Evolutionary conservation across 2,888 invertebrate genomes (phyloP), one percentile per base, ranked within the genome.

Genomic region (Dicyrtomina minuta): DNA sequence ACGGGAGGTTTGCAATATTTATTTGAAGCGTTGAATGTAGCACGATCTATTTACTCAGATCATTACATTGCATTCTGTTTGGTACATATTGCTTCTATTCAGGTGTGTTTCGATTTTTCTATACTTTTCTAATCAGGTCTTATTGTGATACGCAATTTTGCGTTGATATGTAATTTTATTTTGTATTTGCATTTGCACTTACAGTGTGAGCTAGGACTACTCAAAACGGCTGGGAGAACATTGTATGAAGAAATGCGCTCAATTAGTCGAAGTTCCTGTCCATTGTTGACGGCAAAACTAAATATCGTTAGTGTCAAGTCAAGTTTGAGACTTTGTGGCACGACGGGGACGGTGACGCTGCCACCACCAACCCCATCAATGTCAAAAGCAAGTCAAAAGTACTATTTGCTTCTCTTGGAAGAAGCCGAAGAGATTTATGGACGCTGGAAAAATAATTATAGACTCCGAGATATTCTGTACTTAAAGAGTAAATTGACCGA

Each of bases 21-120:
- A 17, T 73, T 72, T 55, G 72, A 75, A 44, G 75, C 77, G 17
- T 59, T 74, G 8, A 71, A 75, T 4, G 56, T 75, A 15, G 71
- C 77, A 4, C 49, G 56, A 22, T 20, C 59, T n/a, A 68, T 74
- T 41, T 70, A 60, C 51, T 72, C 75, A 0, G 77, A 77, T 64
- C 72, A 72, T 68, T 75, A 72, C 67, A 71, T 73, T 15, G 67
- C 73, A 0, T 55, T 75, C 0, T 74, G 72, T 43, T 56, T 72
- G 8, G 70, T 70, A 53, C 55, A 75, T 39, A 73, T 75, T 13
- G 71, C 75, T 41, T 68, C 72, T n/a, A 70, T 77, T 55, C 77
- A 77, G 71, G 76, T 75, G 70, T 51, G 39, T n/a, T 13, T 53
- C n/a, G 24, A 55, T 46, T 20, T 17, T 15, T 6, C 24, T 17